Percentiles rank a stretch among this genome's conserved stretches.
Conservation (phyloP, 2,797 vertebrate species). For the Numenius phaeopus region DNA sequence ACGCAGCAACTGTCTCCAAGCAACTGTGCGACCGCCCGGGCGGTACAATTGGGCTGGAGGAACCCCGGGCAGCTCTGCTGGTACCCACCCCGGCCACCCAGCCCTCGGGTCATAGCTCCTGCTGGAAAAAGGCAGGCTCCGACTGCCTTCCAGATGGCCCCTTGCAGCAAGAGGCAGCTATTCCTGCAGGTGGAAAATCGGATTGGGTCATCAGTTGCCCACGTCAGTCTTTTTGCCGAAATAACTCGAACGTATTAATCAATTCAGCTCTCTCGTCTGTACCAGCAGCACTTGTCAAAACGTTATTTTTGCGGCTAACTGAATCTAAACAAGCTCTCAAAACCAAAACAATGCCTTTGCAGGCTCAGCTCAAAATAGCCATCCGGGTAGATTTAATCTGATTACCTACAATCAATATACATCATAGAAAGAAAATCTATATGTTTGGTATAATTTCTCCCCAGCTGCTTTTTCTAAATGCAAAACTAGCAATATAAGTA, state of each 20-base stretch:
- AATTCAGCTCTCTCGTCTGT: background rate
- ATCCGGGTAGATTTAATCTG: background rate
- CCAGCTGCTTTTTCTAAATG: background rate
- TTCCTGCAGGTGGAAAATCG: background rate
- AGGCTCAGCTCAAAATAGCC: background rate
- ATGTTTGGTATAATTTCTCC: background rate
- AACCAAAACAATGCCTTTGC: background rate
- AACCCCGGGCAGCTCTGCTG: background rate
- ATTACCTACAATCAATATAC: background rate
- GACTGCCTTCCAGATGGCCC: background rate
- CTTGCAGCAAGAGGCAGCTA: background rate
- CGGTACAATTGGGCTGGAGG: background rate
- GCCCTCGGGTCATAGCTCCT: background rate
- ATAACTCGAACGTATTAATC: background rate
- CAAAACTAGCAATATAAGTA: background rate
- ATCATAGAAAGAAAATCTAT: background rate
- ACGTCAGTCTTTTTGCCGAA: background rate
- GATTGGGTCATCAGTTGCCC: background rate
- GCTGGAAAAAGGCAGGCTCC: background rate
- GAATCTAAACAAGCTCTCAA: background rate
- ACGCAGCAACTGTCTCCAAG: slow-evolving; percentile 87
- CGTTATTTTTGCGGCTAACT: background rate
- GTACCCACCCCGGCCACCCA: background rate
- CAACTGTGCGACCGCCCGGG: slow-evolving; percentile 79
- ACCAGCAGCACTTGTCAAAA: background rate